phyloP scores from a whole-genome alignment of 1,140 invertebrate species.

The Hyposmocoma kahamanoa region DNA sequence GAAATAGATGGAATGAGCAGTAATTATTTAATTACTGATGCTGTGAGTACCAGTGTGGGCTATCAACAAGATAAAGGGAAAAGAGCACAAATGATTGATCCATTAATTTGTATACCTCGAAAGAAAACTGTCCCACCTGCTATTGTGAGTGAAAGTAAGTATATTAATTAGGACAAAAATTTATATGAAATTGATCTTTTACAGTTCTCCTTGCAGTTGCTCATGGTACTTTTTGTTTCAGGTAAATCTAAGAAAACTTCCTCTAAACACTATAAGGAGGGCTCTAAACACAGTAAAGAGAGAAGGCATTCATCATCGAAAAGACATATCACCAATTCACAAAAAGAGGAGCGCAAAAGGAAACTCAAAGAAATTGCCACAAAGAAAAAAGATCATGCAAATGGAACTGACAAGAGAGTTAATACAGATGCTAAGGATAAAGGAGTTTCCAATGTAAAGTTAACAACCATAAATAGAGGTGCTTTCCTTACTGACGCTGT shows the following conservation, averaged over 20 bases:
- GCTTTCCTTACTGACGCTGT: slow-evolving; percentile 39
- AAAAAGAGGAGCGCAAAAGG: slow-evolving; percentile 58
- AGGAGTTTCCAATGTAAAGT: slow-evolving; percentile 36
- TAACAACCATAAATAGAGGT: slow-evolving; percentile 43
- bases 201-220: background rate
- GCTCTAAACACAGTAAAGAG: slow-evolving; percentile 14
- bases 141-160: slow-evolving; percentile 27
- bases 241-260: slow-evolving; percentile 26
- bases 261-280: no score
- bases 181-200: background rate
- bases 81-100: slow-evolving; percentile 43
- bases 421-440: slow-evolving; percentile 11
- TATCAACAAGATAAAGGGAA: slow-evolving; percentile 16
- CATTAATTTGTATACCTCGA: slow-evolving; percentile 19
- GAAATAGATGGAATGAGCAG: slow-evolving; percentile 16
- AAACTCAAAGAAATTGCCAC: slow-evolving; percentile 53
- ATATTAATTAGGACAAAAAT: background rate
- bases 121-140: slow-evolving; percentile 18
- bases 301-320: slow-evolving; percentile 26
- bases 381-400: slow-evolving; percentile 38
- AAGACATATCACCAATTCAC: slow-evolving; percentile 31
- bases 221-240: slow-evolving; percentile 7
- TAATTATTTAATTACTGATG: background rate
- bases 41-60: slow-evolving; percentile 3
- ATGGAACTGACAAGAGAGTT: slow-evolving; percentile 11